Evolutionary conservation across 2,797 vertebrate genomes (phyloP).

Genomic region (Enteromius fasciolatus): DNA sequence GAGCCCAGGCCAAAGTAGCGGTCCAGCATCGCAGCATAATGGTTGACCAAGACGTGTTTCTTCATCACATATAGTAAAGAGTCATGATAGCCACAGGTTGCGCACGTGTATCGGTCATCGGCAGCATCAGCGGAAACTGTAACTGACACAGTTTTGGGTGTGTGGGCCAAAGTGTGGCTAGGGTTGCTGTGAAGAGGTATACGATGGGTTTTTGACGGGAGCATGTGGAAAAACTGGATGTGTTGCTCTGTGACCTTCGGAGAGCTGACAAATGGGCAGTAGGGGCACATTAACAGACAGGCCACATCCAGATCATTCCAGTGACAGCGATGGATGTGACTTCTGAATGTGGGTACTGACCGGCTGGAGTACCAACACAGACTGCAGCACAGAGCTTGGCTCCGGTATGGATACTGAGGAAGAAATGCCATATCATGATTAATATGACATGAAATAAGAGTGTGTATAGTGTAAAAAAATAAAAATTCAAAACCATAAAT

Average conservation of each 20-base stretch:
- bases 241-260: conserved; percentile 82
- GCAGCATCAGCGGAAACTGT: conserved; percentile 28
- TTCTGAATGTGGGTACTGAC: conserved; percentile 80
- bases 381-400: conserved; percentile 84
- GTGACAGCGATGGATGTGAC: conserved; percentile 83
- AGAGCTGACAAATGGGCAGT: conserved; percentile 81
- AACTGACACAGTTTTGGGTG: conserved; percentile 34
- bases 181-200: conserved; percentile 4
- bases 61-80: conserved; percentile 87
- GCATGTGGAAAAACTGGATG: conserved; percentile 81
- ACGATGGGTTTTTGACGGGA: conserved; percentile 62
- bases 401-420: conserved; percentile 81
- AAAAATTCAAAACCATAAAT: neutral
- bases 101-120: conserved; percentile 77
- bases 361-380: conserved; percentile 86
- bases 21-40: conserved; percentile 78
- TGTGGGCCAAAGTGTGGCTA: conserved; percentile 31
- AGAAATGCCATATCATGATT: neutral
- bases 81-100: conserved; percentile 84
- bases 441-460: conserved; percentile 1
- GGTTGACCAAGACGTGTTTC: conserved; percentile 86
- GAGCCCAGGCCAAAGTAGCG: conserved; percentile 78
- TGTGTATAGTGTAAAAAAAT: neutral
- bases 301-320: conserved; percentile 84
- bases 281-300: conserved; percentile 81